Conservation (phyloP, 2,113 vertebrate genomes). For the Barbus barbus region DNA sequence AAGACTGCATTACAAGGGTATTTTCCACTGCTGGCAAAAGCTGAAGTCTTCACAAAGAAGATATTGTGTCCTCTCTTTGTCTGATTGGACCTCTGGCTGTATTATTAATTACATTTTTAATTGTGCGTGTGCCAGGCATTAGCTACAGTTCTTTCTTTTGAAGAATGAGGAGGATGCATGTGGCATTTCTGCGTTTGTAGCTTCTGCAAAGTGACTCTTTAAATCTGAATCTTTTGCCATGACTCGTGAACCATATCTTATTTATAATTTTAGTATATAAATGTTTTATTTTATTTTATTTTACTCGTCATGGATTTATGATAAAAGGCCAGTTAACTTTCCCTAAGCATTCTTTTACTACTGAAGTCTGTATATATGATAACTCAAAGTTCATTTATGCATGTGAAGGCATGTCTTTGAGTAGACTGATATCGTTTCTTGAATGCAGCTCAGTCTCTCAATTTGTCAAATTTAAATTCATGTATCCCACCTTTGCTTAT, state of each 20-base stretch:
- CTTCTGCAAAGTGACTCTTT: neutral
- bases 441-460: slow-evolving; percentile 8
- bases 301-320: neutral
- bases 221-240: neutral
- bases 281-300: neutral
- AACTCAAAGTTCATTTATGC: neutral
- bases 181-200: neutral
- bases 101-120: slow-evolving; percentile 45
- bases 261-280: neutral
- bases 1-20: slow-evolving; percentile 12
- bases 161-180: slow-evolving; percentile 8
- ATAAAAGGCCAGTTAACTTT: neutral
- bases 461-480: slow-evolving; percentile 36
- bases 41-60: slow-evolving; percentile 13
- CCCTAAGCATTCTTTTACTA: neutral
- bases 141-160: neutral
- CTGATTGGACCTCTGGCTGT: slow-evolving; percentile 23
- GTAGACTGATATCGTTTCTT: neutral
- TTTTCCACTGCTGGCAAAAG: slow-evolving; percentile 18
- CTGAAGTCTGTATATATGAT: neutral
- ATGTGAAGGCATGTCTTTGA: slow-evolving; percentile 12
- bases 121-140: slow-evolving; percentile 38
- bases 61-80: slow-evolving; percentile 17
- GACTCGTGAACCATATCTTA: neutral
- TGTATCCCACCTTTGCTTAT: slow-evolving; percentile 1